Conservation (phyloP, 2,888 invertebrate species). For the Rosalia funebris region DNA sequence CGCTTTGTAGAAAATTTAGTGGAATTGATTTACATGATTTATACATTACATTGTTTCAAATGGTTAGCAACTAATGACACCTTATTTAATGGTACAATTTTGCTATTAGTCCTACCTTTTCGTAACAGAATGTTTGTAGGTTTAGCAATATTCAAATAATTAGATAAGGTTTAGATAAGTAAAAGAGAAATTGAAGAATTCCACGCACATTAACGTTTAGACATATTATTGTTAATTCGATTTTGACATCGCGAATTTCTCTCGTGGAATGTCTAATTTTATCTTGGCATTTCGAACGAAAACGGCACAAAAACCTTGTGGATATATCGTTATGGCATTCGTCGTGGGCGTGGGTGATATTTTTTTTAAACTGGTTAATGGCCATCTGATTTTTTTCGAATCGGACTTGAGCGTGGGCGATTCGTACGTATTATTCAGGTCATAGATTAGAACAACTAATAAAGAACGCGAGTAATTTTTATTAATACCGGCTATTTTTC, state of each 20-base stretch:
- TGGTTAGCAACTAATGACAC: too few relatives aligned
- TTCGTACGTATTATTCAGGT: constrained; percentile 3
- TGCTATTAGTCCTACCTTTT: too few relatives aligned
- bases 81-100: too few relatives aligned
- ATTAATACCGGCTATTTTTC: background rate
- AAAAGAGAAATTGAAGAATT: too few relatives aligned
- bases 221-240: background rate
- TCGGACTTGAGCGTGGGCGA: background rate
- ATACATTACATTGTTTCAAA: too few relatives aligned
- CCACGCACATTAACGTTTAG: background rate
- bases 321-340: background rate
- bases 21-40: too few relatives aligned
- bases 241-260: background rate
- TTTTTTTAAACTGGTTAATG: constrained; percentile 10
- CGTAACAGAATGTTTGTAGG: too few relatives aligned
- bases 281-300: constrained; percentile 2
- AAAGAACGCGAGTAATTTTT: constrained; percentile 10
- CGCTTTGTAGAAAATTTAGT: too few relatives aligned
- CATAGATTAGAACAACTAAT: constrained; percentile 7
- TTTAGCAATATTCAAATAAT: too few relatives aligned
- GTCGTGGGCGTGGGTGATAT: constrained; percentile 10
- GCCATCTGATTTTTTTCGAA: constrained; percentile 3
- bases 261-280: background rate
- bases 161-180: too few relatives aligned
- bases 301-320: constrained; percentile 4